Base-by-base conservation (phyloP, 1,140 invertebrate species). In the Schlechtendalia chinensis region DNA sequence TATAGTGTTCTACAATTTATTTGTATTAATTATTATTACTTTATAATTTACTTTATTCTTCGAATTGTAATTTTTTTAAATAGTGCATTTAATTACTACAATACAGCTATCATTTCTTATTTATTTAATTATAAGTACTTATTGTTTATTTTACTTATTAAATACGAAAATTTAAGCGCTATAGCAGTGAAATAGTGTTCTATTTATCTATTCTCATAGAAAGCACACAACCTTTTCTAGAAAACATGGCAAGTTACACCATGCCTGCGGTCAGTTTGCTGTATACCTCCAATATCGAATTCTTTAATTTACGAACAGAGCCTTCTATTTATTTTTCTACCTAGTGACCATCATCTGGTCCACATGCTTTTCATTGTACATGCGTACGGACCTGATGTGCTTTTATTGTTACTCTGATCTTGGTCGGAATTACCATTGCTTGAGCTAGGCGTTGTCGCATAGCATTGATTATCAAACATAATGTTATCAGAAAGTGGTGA, bases 381-480 rank as follows among this genome's bases (percentile, higher is more conserved):
- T 79, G 75, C 75, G 32, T 79, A 79, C 75, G 75, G 75, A 79
- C 75, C 75, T 71, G 80, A 24, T 58, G 17, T 81, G 1, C 29
- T 53, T 6, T 81, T 81, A 81, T 54, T 63, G 67, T 89, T 87
- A n/a, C 85, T 83, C 83, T 92, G 91, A 85, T 94, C 93, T 87
- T 93, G 91, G 85, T 94, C 93, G 54, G 93, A 94, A 87, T 95
- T 95, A 54, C 93, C 93, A 83, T 94, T 95, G 84, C 93, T 95
- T 32, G 94, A 96, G 83, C 93, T 95, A 22, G 94, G 94, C 50
- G 94, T 96, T 17, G 94, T 96, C 19, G 94, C 94, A 87, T 96
- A 96, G 87, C 94, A 96, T 84, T 95, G 93, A 87, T 96, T 95
- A 88, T 96, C 94, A 86, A 96, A 96, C 86, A 96, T 91, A 39